Conservation (phyloP, 2,888 invertebrate genomes). For the Ceriagrion tenellum region DNA sequence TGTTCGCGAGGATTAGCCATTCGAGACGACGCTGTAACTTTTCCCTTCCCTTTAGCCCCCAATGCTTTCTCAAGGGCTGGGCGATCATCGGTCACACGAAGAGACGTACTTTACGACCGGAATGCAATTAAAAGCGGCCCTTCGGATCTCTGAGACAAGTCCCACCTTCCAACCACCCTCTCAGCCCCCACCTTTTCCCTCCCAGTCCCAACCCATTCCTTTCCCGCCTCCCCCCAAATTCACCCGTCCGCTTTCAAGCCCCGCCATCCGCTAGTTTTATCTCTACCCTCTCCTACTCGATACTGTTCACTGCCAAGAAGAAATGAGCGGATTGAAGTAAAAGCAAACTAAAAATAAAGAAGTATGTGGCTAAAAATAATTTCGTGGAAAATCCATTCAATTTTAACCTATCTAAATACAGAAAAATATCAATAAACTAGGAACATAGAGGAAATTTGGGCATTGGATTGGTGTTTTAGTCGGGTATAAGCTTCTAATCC, state of each 20-base stretch:
- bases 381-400: no score
- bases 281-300: neutral
- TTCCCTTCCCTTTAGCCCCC: neutral
- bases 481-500: no score
- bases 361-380: no score
- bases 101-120: conserved; percentile 19
- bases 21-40: neutral
- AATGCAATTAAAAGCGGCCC: conserved; percentile 8
- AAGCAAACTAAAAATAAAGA: no score
- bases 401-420: no score
- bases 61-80: neutral
- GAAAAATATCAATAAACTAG: no score
- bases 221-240: neutral
- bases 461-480: no score
- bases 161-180: neutral
- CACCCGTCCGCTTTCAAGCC: neutral
- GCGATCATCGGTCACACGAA: conserved; percentile 14
- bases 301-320: neutral
- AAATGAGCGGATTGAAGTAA: no score
- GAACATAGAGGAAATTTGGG: no score
- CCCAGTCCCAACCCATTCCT: neutral
- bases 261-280: neutral
- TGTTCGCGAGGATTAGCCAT: neutral
- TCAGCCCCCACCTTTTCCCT: neutral
- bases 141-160: neutral